phyloP scores from a whole-genome alignment of 2,797 vertebrate species.

The Anguilla anguilla region DNA sequence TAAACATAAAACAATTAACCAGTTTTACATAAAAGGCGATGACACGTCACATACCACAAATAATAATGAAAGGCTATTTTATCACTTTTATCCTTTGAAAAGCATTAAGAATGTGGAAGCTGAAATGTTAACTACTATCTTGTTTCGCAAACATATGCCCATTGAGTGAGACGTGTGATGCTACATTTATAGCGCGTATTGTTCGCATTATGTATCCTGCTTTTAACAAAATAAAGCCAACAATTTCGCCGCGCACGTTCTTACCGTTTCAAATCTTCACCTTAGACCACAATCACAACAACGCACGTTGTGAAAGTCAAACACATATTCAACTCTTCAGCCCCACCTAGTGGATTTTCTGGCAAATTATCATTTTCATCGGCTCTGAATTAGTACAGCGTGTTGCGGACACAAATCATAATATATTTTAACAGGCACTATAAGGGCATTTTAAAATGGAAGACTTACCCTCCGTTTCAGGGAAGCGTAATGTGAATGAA shows the following conservation, averaged over 20 bases:
- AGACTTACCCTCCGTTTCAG: no score
- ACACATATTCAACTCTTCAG: conserved; percentile 29
- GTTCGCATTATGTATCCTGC: not conserved
- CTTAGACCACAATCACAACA: not conserved
- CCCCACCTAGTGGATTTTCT: conserved; percentile 55
- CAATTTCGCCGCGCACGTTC: not conserved
- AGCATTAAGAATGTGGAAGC: not conserved
- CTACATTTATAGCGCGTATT: not conserved
- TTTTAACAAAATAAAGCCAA: not conserved
- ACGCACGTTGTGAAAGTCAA: not conserved
- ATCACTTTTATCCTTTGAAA: not conserved
- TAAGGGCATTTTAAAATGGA: no score
- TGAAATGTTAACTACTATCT: not conserved
- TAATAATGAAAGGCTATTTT: not conserved
- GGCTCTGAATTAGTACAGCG: not conserved
- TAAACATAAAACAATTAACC: not conserved
- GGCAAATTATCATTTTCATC: conserved; percentile 25
- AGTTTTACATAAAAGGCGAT: not conserved
- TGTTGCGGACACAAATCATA: not conserved
- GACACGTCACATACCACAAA: not conserved
- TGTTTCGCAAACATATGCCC: not conserved
- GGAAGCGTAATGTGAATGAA: no score
- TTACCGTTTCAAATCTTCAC: not conserved
- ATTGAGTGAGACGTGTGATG: not conserved
- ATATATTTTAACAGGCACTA: no score